Evolutionary conservation across 2,888 invertebrate genomes (phyloP).

Genomic region (Cerastis leucographa): DNA sequence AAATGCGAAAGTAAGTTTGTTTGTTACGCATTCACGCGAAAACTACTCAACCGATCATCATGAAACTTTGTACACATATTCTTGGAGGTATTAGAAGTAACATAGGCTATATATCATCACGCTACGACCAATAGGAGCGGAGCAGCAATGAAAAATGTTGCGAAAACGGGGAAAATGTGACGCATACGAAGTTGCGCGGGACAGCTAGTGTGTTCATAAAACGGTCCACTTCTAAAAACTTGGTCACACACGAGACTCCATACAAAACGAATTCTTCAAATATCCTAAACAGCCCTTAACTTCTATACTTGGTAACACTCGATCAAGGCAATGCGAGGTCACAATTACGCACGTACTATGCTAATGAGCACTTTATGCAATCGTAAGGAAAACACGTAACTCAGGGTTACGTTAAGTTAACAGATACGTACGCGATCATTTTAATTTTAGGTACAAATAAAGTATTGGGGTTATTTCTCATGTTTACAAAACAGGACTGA

Average conservation of each 20-base stretch:
- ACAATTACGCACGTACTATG: slow-evolving; percentile 10
- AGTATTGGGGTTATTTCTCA: background rate
- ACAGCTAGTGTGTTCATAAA: too few species aligned
- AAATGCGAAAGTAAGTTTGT: too few species aligned
- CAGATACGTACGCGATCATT: slow-evolving; percentile 10
- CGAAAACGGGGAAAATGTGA: too few species aligned
- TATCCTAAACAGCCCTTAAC: background rate
- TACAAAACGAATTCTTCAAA: background rate
- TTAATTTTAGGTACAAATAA: slow-evolving; percentile 12
- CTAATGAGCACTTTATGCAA: slow-evolving; percentile 50
- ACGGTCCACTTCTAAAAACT: background rate
- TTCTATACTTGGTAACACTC: slow-evolving; percentile 5
- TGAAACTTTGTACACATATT: too few species aligned
- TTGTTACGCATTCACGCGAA: too few species aligned
- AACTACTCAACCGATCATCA: too few species aligned
- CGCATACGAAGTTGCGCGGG: too few species aligned
- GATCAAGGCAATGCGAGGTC: slow-evolving; percentile 19
- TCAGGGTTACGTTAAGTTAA: slow-evolving; percentile 55
- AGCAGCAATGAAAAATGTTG: too few species aligned
- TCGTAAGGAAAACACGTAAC: slow-evolving; percentile 53
- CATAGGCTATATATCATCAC: too few species aligned
- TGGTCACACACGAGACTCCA: background rate
- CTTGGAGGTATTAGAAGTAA: too few species aligned
- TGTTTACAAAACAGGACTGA: background rate
- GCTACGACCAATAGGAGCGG: too few species aligned